Evolutionary conservation across 2,888 invertebrate genomes (phyloP), one percentile per base, ranked within the genome.

Genomic region (Artemia sp.): DNA sequence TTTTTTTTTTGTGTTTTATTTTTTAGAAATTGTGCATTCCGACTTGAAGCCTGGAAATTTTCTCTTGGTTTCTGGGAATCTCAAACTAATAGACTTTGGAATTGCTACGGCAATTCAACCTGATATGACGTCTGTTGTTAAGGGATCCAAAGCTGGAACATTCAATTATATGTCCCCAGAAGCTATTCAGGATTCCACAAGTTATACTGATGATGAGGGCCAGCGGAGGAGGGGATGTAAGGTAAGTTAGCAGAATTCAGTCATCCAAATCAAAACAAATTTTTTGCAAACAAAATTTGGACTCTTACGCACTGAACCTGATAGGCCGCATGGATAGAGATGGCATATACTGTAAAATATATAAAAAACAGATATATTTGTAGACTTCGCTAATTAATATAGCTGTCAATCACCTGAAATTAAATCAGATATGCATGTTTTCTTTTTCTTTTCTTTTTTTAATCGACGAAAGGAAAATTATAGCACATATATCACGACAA

Each of bases 1-100:
- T 64, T 53, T 58, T 64, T 38, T 66, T 50, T 64, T 50, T 71
- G 71, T 70, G 51, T 19, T 68, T 67, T 68, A 50, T 70, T 73
- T 77, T 77, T 14, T 76, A 91, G 92, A 90, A 69, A 90, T 97
- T 3, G 91, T 97, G 74, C 97, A 97, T 80, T 90, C 93, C 0
- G 97, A 98, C 79, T 80, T 97, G 74, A 97, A 97, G 78, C 97
- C 97, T 0, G 92, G 92, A 0, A 97, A 97, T 80, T 98, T 97
- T 79, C 82, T 97, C 66, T 82, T 92, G 76, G 89, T 91, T 8
- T 84, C 86, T 72, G 90, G 89, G 2, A 84, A 87, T 66, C 79
- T 97, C 70, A 97, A 97, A 81, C 81, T 97, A 71, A 98, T 97
- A 74, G 97, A 97, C 81, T 97, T 97, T 81, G 97, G 96, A 70